Evolutionary conservation across 2,888 invertebrate species (phyloP), one percentile per base, ranked within the genome.

Genomic region (Oscheius onirici): DNA sequence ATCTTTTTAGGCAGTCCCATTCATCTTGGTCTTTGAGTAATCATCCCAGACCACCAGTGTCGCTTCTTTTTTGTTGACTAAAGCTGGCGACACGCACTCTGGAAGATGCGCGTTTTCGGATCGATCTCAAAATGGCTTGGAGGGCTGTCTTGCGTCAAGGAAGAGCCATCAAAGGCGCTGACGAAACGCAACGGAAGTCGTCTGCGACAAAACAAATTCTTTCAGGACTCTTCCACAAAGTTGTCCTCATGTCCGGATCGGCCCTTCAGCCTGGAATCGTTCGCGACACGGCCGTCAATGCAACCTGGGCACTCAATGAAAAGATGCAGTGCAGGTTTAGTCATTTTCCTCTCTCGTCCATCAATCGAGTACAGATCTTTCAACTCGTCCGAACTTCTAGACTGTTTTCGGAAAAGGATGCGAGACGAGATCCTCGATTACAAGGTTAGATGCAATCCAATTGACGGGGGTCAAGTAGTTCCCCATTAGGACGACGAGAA

Each of bases 171-270:
- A 63, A 63, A 63, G 63, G 63, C 46, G 63, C 63, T 63, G 49
- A 63, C 63, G 63, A 63, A 63, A 63, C 63, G 58, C 58, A 49
- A 63, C 63, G 63, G 63, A 63, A 63, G 63, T 49, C 49, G 49
- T 63, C 46, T 17, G 63, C 24, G 13, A 13, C 8, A 58, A 17
- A n/a, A 17, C 20, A 10, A 28, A 55, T 15, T 26, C 28, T 55
- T 28, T 55, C 68, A 83, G 85, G 85, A n/a, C 78, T 86, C 1
- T 87, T 86, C 71, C 81, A 85, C 61, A 84, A 85, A 63, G 79
- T 87, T 2, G 69, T 87, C n/a, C 76, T 87, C 17, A 82, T 87
- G 85, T 85, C 84, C 13, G 87, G 87, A 1, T 84, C 86, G 5
- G 87, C 87, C 11, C 72, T 88, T 2, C 83, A 81, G 20, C 87